Percentiles rank a stretch among this genome's conserved stretches.
Conservation (phyloP, 1,140 invertebrate species). For the Aphis gossypii region DNA sequence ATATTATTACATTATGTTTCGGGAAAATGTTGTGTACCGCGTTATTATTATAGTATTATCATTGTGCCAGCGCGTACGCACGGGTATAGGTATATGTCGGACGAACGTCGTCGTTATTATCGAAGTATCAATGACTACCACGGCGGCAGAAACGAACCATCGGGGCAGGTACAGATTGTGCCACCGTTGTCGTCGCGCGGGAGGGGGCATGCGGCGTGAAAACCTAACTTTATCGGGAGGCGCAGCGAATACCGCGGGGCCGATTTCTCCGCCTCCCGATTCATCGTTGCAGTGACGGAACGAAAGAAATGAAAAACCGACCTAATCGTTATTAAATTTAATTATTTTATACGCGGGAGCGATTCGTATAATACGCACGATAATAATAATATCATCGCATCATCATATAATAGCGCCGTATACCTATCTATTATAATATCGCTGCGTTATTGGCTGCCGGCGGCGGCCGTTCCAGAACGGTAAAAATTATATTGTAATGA, state of each 20-base stretch:
- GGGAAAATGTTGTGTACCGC: not conserved
- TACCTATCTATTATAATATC: not conserved
- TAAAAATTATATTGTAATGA: not conserved
- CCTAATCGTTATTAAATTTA: constrained; percentile 13
- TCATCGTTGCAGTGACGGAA: not conserved
- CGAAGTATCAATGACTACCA: not conserved
- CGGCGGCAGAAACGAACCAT: not conserved
- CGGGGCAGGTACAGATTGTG: not conserved
- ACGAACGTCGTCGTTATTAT: not conserved
- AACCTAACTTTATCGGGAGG: not conserved
- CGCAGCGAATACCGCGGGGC: not conserved
- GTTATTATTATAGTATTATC: not conserved
- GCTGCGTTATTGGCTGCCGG: too few relatives aligned
- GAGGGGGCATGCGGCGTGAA: not conserved
- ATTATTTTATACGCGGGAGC: constrained; percentile 37
- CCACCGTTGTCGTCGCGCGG: not conserved
- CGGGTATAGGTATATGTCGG: not conserved
- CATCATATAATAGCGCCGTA: not conserved
- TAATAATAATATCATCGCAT: not conserved
- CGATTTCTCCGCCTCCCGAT: constrained; percentile 30
- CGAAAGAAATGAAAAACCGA: not conserved
- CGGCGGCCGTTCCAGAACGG: not conserved
- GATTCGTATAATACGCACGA: not conserved
- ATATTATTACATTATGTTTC: not conserved
- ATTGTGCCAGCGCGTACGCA: not conserved